phyloP scores from a whole-genome alignment of 2,888 invertebrate species.

The Thymelicus acteon region DNA sequence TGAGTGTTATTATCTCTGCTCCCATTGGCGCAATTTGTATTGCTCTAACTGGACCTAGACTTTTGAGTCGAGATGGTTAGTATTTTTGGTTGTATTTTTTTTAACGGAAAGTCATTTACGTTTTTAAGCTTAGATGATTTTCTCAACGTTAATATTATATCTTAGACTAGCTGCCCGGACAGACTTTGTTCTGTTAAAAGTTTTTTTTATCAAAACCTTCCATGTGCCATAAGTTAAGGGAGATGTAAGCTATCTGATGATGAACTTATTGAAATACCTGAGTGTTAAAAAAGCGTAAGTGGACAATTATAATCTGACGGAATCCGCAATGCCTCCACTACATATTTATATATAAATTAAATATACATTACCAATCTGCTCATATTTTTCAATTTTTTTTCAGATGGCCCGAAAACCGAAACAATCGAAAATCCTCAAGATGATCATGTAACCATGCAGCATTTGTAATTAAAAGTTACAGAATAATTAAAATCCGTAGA shows the following conservation, averaged over 20 bases:
- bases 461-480: background rate
- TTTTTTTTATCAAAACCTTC: too few species aligned
- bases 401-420: constrained; percentile 16
- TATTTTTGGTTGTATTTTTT: background rate
- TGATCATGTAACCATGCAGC: background rate
- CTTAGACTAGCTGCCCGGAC: too few species aligned
- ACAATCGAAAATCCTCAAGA: constrained; percentile 24
- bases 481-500: background rate
- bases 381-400: constrained; percentile 3
- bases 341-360: background rate
- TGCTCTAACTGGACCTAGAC: constrained; percentile 86
- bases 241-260: too few species aligned
- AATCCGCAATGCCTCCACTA: too few species aligned
- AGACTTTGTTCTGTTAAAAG: too few species aligned
- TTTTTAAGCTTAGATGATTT: too few species aligned
- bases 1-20: constrained; percentile 90
- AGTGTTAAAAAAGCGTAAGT: too few species aligned
- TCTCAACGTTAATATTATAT: too few species aligned
- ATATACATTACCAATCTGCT: background rate
- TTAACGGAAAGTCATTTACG: background rate
- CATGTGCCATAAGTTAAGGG: too few species aligned
- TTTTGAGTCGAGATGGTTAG: constrained; percentile 57
- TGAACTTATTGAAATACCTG: too few species aligned
- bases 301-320: too few species aligned
- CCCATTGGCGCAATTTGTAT: constrained; percentile 90